Evolutionary conservation across 1,140 invertebrate species (phyloP), one percentile per base, ranked within the genome.

Genomic region (Drosophila serrata): DNA sequence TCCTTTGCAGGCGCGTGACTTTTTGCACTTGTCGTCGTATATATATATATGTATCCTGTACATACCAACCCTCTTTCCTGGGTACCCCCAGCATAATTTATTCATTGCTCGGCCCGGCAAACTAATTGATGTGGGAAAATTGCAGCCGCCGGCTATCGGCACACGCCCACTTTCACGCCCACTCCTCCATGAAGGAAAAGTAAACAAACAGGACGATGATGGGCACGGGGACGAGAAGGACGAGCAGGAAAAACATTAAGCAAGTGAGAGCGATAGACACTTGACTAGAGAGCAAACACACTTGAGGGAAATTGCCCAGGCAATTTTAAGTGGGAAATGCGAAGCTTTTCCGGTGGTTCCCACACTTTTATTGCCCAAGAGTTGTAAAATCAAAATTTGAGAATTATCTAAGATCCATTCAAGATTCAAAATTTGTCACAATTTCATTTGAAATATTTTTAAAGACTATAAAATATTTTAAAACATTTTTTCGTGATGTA

Each of bases 121-220:
- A 75, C 81, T 91, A 91, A 91, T 91, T 91, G 88, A 82, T 91
- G 88, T 91, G 88, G 88, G 88, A 91, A 91, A 91, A 79, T 81
- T 73, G 72, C 79, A 82, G 84, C 69, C 64, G 74, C 42, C 57
- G 74, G 55, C 62, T 72, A 68, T 69, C 51, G 72, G 39, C 75
- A 79, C 58, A 78, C 75, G 67, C 58, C 64, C 62, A 67, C 48
- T 68, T 64, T 51, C 19, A 42, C 55, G 55, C 55, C 55, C n/a
- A 42, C 55, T 22, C 37, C 37, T 19, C 61, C 17, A 24, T 11
- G 51, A 31, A 12, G 37, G 19, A 63, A 65, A 69, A 53, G n/a
- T 53, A 67, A 69, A 69, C 65, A 69, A 67, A 67, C 57, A 64
- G 49, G 5, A 22, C 17, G 17, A 17, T 7, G 19, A 15, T 3